Percentiles rank a stretch among this genome's conserved stretches.
These are phyloP conservation scores for Leptinotarsa undecemlineata DNA, from an alignment of 1,140 invertebrate genomes.

Conservation along the genomic window DNA sequence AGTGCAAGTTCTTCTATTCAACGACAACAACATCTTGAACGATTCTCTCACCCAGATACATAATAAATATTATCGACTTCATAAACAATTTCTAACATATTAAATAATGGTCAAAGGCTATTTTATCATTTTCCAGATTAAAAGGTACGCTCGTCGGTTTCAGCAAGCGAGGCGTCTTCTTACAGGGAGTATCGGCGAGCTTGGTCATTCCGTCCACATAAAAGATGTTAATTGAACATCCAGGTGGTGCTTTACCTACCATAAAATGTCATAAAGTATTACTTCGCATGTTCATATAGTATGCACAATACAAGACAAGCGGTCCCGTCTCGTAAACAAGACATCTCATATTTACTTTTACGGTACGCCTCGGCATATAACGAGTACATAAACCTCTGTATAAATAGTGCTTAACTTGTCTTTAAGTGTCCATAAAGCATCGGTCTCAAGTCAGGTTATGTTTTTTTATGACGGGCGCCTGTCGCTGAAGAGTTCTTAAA, in stretches of 20 bases:
- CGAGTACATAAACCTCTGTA: constrained; percentile 42
- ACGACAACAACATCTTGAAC: too few relatives aligned
- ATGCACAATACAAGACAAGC: constrained; percentile 49
- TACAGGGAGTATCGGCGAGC: neutral
- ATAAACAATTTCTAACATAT: neutral
- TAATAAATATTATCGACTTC: neutral
- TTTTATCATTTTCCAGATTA: neutral
- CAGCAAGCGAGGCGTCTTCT: neutral
- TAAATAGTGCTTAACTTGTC: constrained; percentile 42
- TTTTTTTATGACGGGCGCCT: constrained; percentile 27
- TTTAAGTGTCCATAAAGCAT: constrained; percentile 41
- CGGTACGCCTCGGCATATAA: constrained; percentile 40
- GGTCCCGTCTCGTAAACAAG: constrained; percentile 49
- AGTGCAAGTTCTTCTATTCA: too few relatives aligned
- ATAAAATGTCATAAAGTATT: constrained; percentile 48
- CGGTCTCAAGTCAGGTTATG: constrained; percentile 35
- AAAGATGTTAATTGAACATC: constrained; percentile 39
- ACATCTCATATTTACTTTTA: constrained; percentile 47
- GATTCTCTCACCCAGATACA: too few relatives aligned
- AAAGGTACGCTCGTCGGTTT: neutral
- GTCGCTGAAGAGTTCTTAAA: constrained; percentile 4
- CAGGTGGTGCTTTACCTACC: constrained; percentile 46
- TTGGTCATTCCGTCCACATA: neutral
- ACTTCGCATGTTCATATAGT: constrained; percentile 49
- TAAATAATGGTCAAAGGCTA: neutral